Evolutionary conservation across 2,113 vertebrate species (phyloP).

Genomic region (Andinoacara biseriatus): DNA sequence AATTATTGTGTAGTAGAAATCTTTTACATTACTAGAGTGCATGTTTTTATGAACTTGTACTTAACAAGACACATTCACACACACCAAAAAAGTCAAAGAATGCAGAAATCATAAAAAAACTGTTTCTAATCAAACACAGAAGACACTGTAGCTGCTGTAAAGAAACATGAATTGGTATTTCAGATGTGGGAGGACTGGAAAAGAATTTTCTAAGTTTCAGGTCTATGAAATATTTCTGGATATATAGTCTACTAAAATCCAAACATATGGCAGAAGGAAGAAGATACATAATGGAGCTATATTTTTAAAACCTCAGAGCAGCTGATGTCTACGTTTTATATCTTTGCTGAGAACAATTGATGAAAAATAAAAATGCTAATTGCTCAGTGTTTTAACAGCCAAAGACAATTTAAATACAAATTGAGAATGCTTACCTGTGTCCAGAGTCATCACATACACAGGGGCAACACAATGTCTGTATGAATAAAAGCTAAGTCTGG

Average conservation of each 20-base stretch:
- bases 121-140: neutral
- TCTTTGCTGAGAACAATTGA: constrained; percentile 5
- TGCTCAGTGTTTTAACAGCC: neutral
- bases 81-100: neutral
- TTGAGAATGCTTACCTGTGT: neutral
- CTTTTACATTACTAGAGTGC: neutral
- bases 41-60: rapidly evolving
- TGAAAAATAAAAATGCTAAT: constrained; percentile 38
- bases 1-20: neutral
- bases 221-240: neutral
- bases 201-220: neutral
- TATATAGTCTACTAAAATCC: neutral
- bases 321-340: neutral
- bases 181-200: neutral
- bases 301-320: constrained; percentile 22
- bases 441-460: constrained; percentile 12
- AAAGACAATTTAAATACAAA: constrained; percentile 16
- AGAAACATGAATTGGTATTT: neutral
- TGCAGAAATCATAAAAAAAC: neutral
- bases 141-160: neutral
- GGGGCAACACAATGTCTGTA: neutral
- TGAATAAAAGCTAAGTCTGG: constrained; percentile 19
- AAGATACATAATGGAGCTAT: neutral
- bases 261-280: neutral
- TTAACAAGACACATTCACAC: neutral